These are phyloP conservation scores for Drosophila prolongata DNA, from an alignment of 2,888 invertebrate genomes.

Conservation along the genomic window DNA sequence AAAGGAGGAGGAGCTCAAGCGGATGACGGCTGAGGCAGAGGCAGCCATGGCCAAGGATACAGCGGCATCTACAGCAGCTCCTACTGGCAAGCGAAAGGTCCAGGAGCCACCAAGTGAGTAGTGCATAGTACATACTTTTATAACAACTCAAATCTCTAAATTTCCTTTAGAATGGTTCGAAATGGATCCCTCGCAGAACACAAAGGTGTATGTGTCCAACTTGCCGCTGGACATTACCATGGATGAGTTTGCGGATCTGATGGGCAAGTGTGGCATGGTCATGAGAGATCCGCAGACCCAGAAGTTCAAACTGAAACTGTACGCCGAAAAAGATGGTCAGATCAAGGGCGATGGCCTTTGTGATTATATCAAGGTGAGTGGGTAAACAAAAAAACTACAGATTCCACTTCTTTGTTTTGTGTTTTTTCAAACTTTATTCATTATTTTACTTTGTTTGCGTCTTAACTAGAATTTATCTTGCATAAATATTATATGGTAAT, in stretches of 20 bases:
- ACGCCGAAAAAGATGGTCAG: constrained; percentile 91
- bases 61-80: background rate
- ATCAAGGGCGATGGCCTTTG: constrained; percentile 98
- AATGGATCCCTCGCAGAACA: constrained; percentile 93
- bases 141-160: background rate
- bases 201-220: constrained; percentile 97
- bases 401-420: constrained; percentile 16
- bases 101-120: constrained; percentile 85
- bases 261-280: constrained; percentile 98
- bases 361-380: constrained; percentile 94
- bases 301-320: constrained; percentile 95
- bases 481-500: constrained; percentile 60
- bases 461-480: constrained; percentile 73
- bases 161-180: constrained; percentile 94
- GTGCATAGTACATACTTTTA: background rate
- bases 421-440: constrained; percentile 65
- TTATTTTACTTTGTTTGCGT: constrained; percentile 52
- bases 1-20: constrained; percentile 69
- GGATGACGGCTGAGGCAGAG: constrained; percentile 77
- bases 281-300: constrained; percentile 93
- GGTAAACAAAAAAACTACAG: background rate
- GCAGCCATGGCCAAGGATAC: constrained; percentile 55
- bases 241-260: constrained; percentile 95
- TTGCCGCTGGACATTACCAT: constrained; percentile 95
- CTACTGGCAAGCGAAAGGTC: constrained; percentile 84